Base-by-base conservation (phyloP, 2,113 vertebrate species). In the Syngnathus typhle region DNA sequence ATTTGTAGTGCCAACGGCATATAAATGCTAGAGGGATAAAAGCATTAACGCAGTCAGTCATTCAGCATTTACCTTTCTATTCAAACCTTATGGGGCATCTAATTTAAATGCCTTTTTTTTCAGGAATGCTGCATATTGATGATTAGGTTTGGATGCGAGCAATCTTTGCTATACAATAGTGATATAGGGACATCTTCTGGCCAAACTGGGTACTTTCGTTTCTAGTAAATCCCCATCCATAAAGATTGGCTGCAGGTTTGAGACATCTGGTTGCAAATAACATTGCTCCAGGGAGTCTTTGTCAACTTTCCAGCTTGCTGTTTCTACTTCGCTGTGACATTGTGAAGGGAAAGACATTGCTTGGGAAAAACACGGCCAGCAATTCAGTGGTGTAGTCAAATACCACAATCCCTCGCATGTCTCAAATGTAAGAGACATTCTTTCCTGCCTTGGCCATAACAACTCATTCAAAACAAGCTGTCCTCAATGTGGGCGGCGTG, bases 161-260 rank as follows among this genome's bases (percentile, higher is more conserved):
- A 32, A 2, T 19, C 3, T 41, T 23, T 51, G 58, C 60, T 23
- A 75, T 80, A 59, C 41, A 37, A 77, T 76, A 78, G 82, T 77
- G 75, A 72, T 72, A 89, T 76, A 92, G 81, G 88, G 88, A 85
- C 91, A 90, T 86, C 91, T 90, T 68, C 81, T 90, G 91, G 62
- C 19, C 39, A 38, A 51, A 47, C 1, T 18, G n/a, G 44, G 51
- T 27, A 68, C 51, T 65, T 59, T 58, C n/a, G 4, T 43, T 39
- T 66, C 67, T 32, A 58, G 63, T 23, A 18, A 58, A 9, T 39
- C 23, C 66, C 65, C 37, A 60, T 64, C n/a, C 12, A 15, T 32
- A 27, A 38, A 73, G 55, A 71, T 69, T 63, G 56, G 32, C 68
- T 68, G 6, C 19, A 62, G 59, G 70, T 81, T 61, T 75, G 67